These are phyloP conservation scores for Acrobasis consociella DNA, from an alignment of 2,888 invertebrate genomes.

Conservation along the genomic window DNA sequence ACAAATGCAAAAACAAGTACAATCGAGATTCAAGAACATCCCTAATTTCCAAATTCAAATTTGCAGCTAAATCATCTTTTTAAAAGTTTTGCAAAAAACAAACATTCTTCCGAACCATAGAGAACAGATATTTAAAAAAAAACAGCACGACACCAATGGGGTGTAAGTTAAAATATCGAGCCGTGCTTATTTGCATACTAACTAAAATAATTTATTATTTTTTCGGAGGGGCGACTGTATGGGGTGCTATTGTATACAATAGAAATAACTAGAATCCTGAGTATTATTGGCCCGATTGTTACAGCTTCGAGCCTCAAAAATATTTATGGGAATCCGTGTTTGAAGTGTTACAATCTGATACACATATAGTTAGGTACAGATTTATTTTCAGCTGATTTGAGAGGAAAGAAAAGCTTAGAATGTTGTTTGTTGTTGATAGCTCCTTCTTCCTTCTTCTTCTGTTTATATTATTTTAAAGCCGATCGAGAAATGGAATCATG, in stretches of 20 bases:
- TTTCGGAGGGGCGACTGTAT: constrained; percentile 71
- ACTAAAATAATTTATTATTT: constrained; percentile 83
- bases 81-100: constrained; percentile 32
- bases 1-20: constrained; percentile 32
- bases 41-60: constrained; percentile 32
- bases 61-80: constrained; percentile 33
- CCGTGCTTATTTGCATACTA: constrained; percentile 81
- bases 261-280: constrained; percentile 74
- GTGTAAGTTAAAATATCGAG: constrained; percentile 79
- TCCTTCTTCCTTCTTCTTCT: too few species aligned
- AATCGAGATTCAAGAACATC: constrained; percentile 19
- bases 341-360: constrained; percentile 51
- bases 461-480: too few species aligned
- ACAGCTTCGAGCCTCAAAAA: constrained; percentile 55
- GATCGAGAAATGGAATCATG: too few species aligned
- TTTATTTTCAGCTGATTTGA: too few species aligned
- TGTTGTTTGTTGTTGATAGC: too few species aligned
- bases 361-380: constrained; percentile 25
- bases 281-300: constrained; percentile 77
- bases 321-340: constrained; percentile 54
- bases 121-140: constrained; percentile 67
- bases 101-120: constrained; percentile 62
- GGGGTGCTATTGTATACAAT: constrained; percentile 73
- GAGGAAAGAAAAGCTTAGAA: too few species aligned
- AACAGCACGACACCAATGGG: constrained; percentile 68